phyloP scores from a whole-genome alignment of 2,797 vertebrate genomes.

The Acanthurus lineatus region DNA sequence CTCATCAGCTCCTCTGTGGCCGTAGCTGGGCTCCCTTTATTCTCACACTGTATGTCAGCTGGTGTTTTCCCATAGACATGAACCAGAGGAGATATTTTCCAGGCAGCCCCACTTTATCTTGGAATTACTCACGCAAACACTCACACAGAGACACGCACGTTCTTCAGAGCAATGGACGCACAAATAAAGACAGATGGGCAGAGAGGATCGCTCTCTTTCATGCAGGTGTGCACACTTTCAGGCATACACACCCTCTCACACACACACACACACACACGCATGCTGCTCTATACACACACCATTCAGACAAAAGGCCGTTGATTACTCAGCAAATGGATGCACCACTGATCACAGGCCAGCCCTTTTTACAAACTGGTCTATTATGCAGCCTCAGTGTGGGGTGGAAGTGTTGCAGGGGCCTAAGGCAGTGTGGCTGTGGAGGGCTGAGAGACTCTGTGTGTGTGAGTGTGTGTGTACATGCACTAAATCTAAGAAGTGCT shows the following conservation, averaged over 20 bases:
- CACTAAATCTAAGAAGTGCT: conserved; percentile 73
- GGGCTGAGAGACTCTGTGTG: conserved; percentile 41
- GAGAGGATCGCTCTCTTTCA: conserved; percentile 26
- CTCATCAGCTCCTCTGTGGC: conserved; percentile 53
- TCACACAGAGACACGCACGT: conserved; percentile 42
- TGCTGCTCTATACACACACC: conserved; percentile 44
- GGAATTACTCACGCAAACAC: conserved; percentile 64
- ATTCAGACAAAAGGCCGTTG: conserved; percentile 72
- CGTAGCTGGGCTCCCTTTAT: conserved; percentile 55
- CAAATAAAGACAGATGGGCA: conserved; percentile 66
- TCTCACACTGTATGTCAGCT: conserved; percentile 70
- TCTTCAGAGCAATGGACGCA: conserved; percentile 17
- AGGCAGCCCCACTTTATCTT: conserved; percentile 69
- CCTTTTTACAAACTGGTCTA: conserved; percentile 74
- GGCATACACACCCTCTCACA: conserved; percentile 21
- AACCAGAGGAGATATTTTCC: conserved; percentile 64
- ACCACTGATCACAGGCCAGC: conserved; percentile 73
- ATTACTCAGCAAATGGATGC: conserved; percentile 80
- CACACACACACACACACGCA: conserved; percentile 6
- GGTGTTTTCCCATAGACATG: conserved; percentile 65
- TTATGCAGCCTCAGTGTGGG: conserved; percentile 79
- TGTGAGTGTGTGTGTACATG: conserved; percentile 37
- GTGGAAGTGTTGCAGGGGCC: conserved; percentile 76
- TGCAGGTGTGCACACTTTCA: conserved; percentile 29
- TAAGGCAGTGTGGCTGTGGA: conserved; percentile 53